These are phyloP conservation scores for Tachina fera DNA, from an alignment of 2,888 invertebrate genomes.

Conservation along the genomic window DNA sequence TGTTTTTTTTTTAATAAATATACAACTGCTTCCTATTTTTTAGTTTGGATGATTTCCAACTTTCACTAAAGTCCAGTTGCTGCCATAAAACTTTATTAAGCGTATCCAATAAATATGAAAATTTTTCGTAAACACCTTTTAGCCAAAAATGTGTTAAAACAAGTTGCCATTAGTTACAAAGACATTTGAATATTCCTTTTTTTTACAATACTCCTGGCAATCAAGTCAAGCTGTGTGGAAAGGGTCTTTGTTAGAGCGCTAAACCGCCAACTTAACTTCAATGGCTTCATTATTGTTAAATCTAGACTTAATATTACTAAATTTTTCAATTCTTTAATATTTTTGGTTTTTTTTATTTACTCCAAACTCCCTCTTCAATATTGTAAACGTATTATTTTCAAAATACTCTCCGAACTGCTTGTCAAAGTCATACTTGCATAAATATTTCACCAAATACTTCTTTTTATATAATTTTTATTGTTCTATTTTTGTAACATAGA, in stretches of 20 bases:
- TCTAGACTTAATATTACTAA: no score
- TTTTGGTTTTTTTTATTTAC: no score
- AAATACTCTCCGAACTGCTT: not conserved
- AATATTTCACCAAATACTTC: not conserved
- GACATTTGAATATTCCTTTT: no score
- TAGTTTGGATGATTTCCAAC: not conserved
- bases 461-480: not conserved
- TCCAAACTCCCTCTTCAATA: not conserved
- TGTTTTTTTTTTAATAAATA: not conserved
- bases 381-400: not conserved
- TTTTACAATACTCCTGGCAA: no score
- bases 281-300: no score
- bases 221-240: no score
- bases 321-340: no score
- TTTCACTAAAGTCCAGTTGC: conserved; percentile 25
- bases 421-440: no score
- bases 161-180: no score
- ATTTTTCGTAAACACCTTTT: not conserved
- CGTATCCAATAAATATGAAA: conserved; percentile 38
- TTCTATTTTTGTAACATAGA: conserved; percentile 4
- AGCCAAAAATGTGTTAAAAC: no score
- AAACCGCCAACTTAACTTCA: no score
- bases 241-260: no score
- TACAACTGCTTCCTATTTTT: not conserved
- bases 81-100: conserved; percentile 61